These are phyloP conservation scores for Columba janthina DNA, from an alignment of 2,113 vertebrate genomes.

Conservation along the genomic window DNA sequence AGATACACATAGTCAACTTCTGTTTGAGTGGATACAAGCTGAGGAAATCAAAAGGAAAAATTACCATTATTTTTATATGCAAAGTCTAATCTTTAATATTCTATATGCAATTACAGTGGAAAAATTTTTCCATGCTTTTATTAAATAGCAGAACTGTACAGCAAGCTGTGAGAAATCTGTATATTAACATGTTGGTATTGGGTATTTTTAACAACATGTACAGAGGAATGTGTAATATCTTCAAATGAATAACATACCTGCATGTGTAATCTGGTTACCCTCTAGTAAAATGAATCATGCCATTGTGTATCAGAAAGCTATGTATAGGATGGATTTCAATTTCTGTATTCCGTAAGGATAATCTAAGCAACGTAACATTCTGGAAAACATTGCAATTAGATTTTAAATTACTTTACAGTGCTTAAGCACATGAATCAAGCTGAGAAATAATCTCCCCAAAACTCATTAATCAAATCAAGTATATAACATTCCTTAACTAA, in stretches of 20 bases:
- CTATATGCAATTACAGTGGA: neutral
- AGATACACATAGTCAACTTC: neutral
- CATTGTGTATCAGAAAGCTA: neutral
- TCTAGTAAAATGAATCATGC: conserved; percentile 14
- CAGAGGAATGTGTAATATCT: neutral
- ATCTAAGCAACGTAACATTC: neutral
- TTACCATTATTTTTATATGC: neutral
- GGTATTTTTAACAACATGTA: neutral
- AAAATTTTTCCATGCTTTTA: neutral
- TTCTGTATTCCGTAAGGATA: neutral
- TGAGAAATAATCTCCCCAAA: conserved; percentile 42
- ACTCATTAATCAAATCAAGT: conserved; percentile 49
- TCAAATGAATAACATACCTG: neutral
- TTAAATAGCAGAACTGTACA: neutral
- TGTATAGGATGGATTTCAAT: neutral
- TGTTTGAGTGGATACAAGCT: neutral
- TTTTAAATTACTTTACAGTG: conserved; percentile 33
- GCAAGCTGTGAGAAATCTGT: neutral
- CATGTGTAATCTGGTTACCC: neutral
- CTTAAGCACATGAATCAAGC: conserved; percentile 43
- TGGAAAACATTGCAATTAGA: conserved; percentile 37
- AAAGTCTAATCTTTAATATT: neutral
- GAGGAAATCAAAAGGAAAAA: neutral
- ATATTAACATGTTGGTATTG: neutral
- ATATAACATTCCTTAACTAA: conserved; percentile 16